phyloP scores from a whole-genome alignment of 35 echinoderm and acorn worm genomes.

The Strongylocentrotus purpuratus region DNA sequence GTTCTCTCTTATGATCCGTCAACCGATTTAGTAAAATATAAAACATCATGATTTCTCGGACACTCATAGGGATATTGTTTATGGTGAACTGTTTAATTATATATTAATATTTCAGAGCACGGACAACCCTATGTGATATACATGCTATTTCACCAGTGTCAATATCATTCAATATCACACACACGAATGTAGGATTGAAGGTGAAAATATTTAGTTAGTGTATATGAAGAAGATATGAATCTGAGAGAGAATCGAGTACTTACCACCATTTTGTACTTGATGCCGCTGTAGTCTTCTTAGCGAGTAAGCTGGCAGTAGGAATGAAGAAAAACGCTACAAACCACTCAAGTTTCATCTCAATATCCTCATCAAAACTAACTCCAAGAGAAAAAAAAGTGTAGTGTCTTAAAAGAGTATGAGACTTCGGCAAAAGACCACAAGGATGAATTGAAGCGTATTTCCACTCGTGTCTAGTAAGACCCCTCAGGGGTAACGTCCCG shows the following conservation, averaged over 20 bases:
- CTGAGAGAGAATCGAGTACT: conserved; percentile 48
- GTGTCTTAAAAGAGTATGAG: neutral
- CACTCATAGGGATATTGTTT: no score
- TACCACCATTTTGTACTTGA: conserved; percentile 94
- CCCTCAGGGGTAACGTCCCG: neutral
- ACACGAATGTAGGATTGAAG: neutral
- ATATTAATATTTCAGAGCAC: no score
- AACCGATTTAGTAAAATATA: neutral
- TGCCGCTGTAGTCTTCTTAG: conserved; percentile 92
- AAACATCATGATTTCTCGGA: neutral
- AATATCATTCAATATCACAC: neutral
- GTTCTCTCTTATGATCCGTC: neutral
- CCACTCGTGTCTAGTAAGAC: neutral
- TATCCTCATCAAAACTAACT: conserved; percentile 35
- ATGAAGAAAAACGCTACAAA: conserved; percentile 83
- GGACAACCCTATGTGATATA: no score
- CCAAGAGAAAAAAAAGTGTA: neutral
- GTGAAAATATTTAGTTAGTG: no score
- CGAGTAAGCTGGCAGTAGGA: conserved; percentile 85
- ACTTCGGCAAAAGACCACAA: neutral
- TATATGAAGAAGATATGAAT: neutral
- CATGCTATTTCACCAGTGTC: no score
- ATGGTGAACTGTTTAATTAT: no score
- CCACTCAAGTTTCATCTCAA: conserved; percentile 87
- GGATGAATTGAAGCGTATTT: conserved; percentile 10